Evolutionary conservation across 2,113 vertebrate species (phyloP).

Genomic region (Parus major): DNA sequence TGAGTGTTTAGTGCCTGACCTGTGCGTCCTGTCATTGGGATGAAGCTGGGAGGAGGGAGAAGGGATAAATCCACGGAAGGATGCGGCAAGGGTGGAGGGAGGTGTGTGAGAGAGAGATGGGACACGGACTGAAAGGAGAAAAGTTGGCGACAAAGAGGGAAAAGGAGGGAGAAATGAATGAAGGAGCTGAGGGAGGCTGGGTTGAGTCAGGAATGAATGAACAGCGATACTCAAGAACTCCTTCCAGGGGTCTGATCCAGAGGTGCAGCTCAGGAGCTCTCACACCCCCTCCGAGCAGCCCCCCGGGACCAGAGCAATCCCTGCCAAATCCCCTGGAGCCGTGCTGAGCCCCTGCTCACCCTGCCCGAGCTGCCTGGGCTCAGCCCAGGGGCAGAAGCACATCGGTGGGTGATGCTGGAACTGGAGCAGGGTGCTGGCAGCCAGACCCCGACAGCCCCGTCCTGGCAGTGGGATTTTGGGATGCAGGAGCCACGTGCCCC

Average conservation of each 20-base stretch:
- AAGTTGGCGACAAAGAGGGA: background rate
- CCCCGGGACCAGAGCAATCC: background rate
- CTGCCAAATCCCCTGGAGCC: background rate
- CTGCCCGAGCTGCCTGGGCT: background rate
- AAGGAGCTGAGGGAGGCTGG: background rate
- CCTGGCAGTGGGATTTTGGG: background rate
- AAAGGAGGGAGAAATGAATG: constrained; percentile 8
- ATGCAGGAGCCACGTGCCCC: fast-evolving
- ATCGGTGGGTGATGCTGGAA: background rate
- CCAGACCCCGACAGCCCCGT: background rate
- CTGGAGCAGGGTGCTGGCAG: fast-evolving
- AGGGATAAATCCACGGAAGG: background rate
- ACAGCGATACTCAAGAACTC: background rate
- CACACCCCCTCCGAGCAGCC: background rate
- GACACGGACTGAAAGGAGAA: background rate
- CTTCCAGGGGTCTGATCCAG: background rate
- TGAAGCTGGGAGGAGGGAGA: background rate
- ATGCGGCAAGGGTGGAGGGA: background rate
- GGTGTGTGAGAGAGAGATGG: background rate
- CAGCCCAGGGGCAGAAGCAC: background rate
- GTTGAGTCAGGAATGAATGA: background rate
- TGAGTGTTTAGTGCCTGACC: background rate
- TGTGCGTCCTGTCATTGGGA: background rate
- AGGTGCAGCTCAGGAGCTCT: background rate
- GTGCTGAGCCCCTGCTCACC: background rate